phyloP scores from a whole-genome alignment of 2,888 invertebrate genomes.

The Ormyrus labotus region DNA sequence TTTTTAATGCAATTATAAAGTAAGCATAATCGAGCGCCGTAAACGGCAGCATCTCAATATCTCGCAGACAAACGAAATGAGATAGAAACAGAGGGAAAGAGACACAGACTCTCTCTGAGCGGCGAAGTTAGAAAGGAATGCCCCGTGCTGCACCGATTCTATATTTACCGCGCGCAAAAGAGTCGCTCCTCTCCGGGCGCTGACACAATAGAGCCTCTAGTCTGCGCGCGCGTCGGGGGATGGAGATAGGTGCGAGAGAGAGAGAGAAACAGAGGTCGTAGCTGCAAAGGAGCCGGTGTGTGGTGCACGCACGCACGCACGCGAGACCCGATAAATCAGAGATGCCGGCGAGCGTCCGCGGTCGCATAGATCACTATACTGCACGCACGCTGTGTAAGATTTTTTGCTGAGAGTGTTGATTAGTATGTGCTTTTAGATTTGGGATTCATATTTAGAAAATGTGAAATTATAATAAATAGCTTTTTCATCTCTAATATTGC shows the following conservation, averaged over 20 bases:
- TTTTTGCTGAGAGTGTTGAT: not conserved
- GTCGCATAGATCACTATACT: not conserved
- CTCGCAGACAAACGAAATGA: not conserved
- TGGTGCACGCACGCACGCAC: not conserved
- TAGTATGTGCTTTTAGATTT: too few relatives aligned
- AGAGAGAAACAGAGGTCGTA: not conserved
- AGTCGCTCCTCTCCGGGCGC: slow-evolving; percentile 20
- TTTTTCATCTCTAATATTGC: too few relatives aligned
- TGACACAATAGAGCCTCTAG: slow-evolving; percentile 45
- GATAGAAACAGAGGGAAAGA: slow-evolving; percentile 16
- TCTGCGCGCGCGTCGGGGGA: slow-evolving; percentile 9
- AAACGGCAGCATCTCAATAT: slow-evolving; percentile 22
- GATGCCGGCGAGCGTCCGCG: not conserved
- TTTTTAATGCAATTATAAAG: too few relatives aligned
- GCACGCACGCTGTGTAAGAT: slow-evolving; percentile 4
- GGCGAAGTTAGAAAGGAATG: slow-evolving; percentile 46
- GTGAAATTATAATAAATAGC: too few relatives aligned
- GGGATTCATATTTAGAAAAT: not conserved
- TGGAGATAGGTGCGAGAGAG: not conserved
- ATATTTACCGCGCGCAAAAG: slow-evolving; percentile 51
- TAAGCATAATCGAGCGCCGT: not conserved
- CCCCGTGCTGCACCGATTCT: slow-evolving; percentile 35
- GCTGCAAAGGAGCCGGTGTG: not conserved
- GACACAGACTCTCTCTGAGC: slow-evolving; percentile 13
- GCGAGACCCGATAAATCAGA: not conserved